Evolutionary conservation across 2,797 vertebrate genomes (phyloP), one percentile per base, ranked within the genome.

Genomic region (Vultur gryphus): DNA sequence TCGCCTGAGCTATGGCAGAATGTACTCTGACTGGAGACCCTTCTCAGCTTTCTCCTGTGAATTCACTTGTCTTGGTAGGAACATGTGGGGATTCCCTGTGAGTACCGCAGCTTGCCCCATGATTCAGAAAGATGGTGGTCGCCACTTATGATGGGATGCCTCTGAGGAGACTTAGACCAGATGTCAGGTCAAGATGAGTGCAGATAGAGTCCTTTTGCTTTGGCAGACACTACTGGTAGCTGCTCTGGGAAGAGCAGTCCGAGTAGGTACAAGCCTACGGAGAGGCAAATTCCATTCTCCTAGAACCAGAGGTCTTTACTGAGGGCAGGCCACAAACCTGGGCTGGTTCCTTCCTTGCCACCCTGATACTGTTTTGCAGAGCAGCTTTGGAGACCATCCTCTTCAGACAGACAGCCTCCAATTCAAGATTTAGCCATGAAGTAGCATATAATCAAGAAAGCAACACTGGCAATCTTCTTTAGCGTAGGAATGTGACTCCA

Each of bases 381-480:
- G 37, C 4, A 10, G 37, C 51, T 91, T 81, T 86, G 76, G 85
- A 86, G 69, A 78, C 11, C 7, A 7, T 35, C 7, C 25, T 70
- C 48, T 55, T 54, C 73, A 86, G 82, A 54, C 82, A 91, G 72
- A 4, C 65, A 58, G 73, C 73, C 57, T 93, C 61, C 76, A 75
- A 35, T 46, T 79, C 88, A 54, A 59, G 61, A 84, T 88, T 52
- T 48, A 78, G 72, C 83, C 61, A 39, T 1, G 46, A 54, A 81
- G 72, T 86, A 96, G 69, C 35, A 55, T 89, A 39, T 85, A 91
- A 93, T 91, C 87, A 95, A 83, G 78, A 92, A 89, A 90, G 72
- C 80, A 75, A 65, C 62, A 84, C 69, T 65, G 65, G 21, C 69
- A 91, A 61, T 92, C 61, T 59, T 89, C 65, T 62, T 59, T 9